Base-by-base conservation (phyloP, 2,888 invertebrate genomes). In the Drosophila fungiperda region DNA sequence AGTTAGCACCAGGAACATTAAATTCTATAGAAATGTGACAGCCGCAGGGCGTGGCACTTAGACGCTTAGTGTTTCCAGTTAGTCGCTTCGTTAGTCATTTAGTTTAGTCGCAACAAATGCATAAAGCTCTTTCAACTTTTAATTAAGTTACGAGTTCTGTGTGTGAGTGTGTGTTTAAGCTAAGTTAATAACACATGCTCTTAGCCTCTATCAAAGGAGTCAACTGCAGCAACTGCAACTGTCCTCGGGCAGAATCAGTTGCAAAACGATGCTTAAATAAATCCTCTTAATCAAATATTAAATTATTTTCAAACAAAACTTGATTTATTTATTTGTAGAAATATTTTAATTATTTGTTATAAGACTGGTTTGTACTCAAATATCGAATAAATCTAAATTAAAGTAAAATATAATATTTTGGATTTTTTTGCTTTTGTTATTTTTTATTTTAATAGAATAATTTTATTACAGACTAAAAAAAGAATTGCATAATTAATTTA, bases 21-120 rank as follows among this genome's bases (percentile, higher is more conserved):
- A 82, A 78, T 75, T 64, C 63, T 60, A 73, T 60, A 53, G 58
- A 82, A 80, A 76, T 76, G 80, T 76, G 76, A 79, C 82, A 76
- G 83, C 54, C 64, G 35, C 57, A 65, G 70, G 80, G 80, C 83
- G 78, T 67, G 76, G 61, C 68, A 29, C 29, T 26, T 11, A 29
- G 63, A 57, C 53, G 35, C 20, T 26, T 36, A 38, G 35, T 53
- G 67, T 48, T n/a, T n/a, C 32, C 32, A 61, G 55, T 32, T 45
- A 35, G 45, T 59, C 58, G 36, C 50, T 60, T 35, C 36, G 48
- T 57, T 40, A 38, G 32, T 59, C 65, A 64, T 38, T 55, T 45
- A 15, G 42, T 42, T 50, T 38, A 68, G n/a, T 68, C 45, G 35
- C 33, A 45, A 8, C 32, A 17, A 23, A 17, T 26, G 40, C 49